Evolutionary conservation across 2,113 vertebrate species (phyloP).

Genomic region (Leptosomus discolor): DNA sequence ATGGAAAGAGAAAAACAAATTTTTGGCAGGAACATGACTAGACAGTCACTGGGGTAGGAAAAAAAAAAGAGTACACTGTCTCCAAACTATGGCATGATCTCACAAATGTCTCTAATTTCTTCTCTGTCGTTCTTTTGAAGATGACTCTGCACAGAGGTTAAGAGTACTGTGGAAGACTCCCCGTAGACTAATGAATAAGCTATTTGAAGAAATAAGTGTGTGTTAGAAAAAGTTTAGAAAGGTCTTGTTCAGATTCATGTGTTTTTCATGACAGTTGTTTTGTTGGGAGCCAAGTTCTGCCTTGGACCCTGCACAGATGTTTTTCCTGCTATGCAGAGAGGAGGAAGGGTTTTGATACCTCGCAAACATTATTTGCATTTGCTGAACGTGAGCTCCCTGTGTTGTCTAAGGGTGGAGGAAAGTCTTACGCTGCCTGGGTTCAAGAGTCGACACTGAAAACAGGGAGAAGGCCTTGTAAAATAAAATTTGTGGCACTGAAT

Average conservation of each 20-base stretch:
- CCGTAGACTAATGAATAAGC: neutral
- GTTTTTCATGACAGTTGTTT: neutral
- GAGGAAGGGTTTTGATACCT: neutral
- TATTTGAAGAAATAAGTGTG: neutral
- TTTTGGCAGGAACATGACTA: constrained; percentile 43
- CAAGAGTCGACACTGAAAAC: neutral
- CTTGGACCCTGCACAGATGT: neutral
- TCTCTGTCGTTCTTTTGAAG: neutral
- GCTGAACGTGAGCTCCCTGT: neutral
- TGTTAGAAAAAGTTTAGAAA: neutral
- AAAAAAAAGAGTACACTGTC: neutral
- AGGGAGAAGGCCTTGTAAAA: neutral
- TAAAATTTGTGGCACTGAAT: neutral
- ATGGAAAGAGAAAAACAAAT: constrained; percentile 38
- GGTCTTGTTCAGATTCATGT: neutral
- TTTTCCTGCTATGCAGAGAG: neutral
- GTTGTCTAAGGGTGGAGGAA: neutral
- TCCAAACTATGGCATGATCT: neutral
- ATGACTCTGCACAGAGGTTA: neutral
- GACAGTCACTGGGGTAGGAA: neutral
- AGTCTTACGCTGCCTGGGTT: neutral
- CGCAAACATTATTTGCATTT: neutral
- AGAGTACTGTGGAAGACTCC: neutral
- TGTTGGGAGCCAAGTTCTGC: neutral
- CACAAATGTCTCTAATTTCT: neutral